Evolutionary conservation across 2,797 vertebrate genomes (phyloP), one percentile per base, ranked within the genome.

Genomic region (Leptoclinus maculatus): DNA sequence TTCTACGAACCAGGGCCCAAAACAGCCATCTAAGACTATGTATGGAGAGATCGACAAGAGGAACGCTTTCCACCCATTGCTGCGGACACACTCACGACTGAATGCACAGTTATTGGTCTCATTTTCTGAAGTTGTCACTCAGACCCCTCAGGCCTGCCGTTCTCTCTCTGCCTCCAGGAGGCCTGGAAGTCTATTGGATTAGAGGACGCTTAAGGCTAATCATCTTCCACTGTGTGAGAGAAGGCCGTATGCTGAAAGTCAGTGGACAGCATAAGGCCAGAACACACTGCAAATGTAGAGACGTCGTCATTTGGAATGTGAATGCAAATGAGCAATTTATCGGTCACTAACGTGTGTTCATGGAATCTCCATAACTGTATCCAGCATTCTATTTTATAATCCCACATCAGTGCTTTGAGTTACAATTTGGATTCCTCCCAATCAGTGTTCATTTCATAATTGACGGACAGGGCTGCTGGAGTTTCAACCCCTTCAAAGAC

Each of bases 201-300:
- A 95, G 66, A 88, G 54, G 54, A 71, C 84, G 93, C 90, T 95
- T 94, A 91, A 58, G 65, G 67, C 79, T 93, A 91, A 93, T 93
- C 80, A 93, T 93, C 93, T 19, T 83, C 80, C 78, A 79, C 83
- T 58, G 62, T 81, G 83, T 66, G 73, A 83, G 71, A 73, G 76
- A 86, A 66, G 75, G 81, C 85, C 91, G 91, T 90, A 91, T 89
- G 93, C 80, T 82, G 38, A 83, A 84, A 88, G 77, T 90, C 84
- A 88, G 66, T 43, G 56, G 66, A 82, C 74, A 89, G 36, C 60
- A 67, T 60, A 38, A 14, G 59, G 69, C 19, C 36, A 66, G 53
- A 60, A 75, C 77, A 10, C 2, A 39, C 58, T 70, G 66, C 81
- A 87, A 76, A 85, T 80, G 76, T 63, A 84, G 25, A 47, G 12